Conservation (phyloP, 2,888 invertebrate genomes). For the Nomada ruficornis region DNA sequence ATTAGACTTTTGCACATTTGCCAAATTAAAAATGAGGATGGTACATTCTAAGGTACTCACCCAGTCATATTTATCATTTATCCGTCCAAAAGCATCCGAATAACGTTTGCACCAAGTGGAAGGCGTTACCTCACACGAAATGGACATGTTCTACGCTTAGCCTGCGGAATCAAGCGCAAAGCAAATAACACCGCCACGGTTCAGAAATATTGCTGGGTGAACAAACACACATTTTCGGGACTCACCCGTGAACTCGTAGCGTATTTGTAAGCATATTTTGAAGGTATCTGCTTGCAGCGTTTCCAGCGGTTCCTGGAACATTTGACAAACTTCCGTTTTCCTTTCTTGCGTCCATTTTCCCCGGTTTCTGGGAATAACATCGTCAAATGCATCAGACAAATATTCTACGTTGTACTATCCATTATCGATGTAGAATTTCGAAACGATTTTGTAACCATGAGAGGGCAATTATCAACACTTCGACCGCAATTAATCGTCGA, state of each 20-base stretch:
- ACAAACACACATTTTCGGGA: not conserved
- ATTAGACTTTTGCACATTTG: not conserved
- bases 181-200: constrained; percentile 1
- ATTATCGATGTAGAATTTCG: not conserved
- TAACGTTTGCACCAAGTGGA: not conserved
- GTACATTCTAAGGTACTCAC: constrained; percentile 20
- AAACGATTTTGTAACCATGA: not conserved
- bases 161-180: constrained; percentile 9
- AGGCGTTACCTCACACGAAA: constrained; percentile 28
- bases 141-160: not conserved
- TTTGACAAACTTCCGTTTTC: constrained; percentile 40
- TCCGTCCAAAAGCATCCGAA: not conserved
- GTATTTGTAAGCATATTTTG: constrained; percentile 37
- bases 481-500: no score
- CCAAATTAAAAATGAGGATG: not conserved
- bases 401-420: not conserved
- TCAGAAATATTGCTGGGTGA: not conserved
- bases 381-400: constrained; percentile 15
- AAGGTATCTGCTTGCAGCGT: constrained; percentile 10
- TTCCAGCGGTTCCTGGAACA: constrained; percentile 28
- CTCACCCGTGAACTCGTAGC: constrained; percentile 26
- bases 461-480: not conserved
- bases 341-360: constrained; percentile 13
- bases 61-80: not conserved
- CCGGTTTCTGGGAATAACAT: constrained; percentile 40